Evolutionary conservation across 2,888 invertebrate genomes (phyloP).

Genomic region (Eilema depressum): DNA sequence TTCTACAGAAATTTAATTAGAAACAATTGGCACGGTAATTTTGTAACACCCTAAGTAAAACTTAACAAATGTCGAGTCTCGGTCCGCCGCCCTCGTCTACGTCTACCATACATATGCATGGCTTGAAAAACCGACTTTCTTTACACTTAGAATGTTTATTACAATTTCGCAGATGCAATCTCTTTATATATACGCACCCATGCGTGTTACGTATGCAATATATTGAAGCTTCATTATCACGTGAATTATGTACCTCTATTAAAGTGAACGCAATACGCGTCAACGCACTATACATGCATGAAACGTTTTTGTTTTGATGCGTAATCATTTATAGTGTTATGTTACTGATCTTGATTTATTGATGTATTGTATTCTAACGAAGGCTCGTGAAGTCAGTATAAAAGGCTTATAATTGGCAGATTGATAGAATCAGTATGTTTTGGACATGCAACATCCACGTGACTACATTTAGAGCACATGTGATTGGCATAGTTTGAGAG

Average conservation of each 20-base stretch:
- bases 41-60: constrained; percentile 45
- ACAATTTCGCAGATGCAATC: constrained; percentile 77
- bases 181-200: constrained; percentile 68
- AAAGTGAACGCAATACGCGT: constrained; percentile 21
- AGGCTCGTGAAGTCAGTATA: neutral
- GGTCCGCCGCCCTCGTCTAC: constrained; percentile 67
- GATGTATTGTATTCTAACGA: constrained; percentile 14
- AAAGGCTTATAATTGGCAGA: neutral
- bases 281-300: constrained; percentile 13
- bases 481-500: neutral
- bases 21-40: constrained; percentile 14
- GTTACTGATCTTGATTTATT: neutral
- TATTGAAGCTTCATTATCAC: constrained; percentile 52
- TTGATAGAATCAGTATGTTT: neutral
- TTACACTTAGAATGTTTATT: constrained; percentile 73
- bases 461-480: neutral
- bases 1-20: constrained; percentile 15
- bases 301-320: neutral
- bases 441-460: neutral
- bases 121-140: constrained; percentile 82
- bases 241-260: constrained; percentile 34
- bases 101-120: constrained; percentile 74
- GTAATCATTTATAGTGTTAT: neutral
- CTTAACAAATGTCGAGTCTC: constrained; percentile 52
- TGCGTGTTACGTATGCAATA: constrained; percentile 59